These are phyloP conservation scores for Neosilurus hyrtlii DNA, from an alignment of 2,797 vertebrate genomes.

Conservation along the genomic window DNA sequence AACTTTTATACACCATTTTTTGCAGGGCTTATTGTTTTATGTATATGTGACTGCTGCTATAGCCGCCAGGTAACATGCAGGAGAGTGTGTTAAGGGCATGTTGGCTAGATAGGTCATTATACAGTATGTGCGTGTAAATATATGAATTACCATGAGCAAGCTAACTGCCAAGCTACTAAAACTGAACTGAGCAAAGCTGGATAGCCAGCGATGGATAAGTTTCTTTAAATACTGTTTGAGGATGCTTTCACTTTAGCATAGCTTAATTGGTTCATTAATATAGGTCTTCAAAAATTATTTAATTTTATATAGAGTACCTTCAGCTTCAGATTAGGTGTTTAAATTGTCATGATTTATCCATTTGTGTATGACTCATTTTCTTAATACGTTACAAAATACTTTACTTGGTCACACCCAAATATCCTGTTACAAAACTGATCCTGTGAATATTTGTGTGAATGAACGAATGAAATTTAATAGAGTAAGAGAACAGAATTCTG, in stretches of 20 bases:
- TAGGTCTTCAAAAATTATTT: neutral
- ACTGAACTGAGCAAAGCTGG: neutral
- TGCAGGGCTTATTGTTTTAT: neutral
- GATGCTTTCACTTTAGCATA: neutral
- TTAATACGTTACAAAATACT: neutral
- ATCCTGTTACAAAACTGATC: conserved; percentile 3
- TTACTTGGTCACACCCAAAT: conserved; percentile 2
- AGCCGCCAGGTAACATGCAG: neutral
- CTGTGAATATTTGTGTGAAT: neutral
- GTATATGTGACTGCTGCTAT: neutral
- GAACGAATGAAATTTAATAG: neutral
- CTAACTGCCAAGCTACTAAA: neutral
- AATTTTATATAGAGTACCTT: neutral
- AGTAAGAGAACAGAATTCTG: neutral
- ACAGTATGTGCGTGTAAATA: neutral
- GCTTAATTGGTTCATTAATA: neutral
- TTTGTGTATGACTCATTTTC: neutral
- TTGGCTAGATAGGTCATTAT: neutral
- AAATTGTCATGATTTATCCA: neutral
- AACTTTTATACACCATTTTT: too few relatives aligned
- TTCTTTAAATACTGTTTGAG: neutral
- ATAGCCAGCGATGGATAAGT: neutral
- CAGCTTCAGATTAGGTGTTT: neutral
- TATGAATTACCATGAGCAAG: neutral
- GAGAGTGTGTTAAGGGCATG: neutral